Evolutionary conservation across 2,797 vertebrate genomes (phyloP).

Genomic region (Esox lucius): DNA sequence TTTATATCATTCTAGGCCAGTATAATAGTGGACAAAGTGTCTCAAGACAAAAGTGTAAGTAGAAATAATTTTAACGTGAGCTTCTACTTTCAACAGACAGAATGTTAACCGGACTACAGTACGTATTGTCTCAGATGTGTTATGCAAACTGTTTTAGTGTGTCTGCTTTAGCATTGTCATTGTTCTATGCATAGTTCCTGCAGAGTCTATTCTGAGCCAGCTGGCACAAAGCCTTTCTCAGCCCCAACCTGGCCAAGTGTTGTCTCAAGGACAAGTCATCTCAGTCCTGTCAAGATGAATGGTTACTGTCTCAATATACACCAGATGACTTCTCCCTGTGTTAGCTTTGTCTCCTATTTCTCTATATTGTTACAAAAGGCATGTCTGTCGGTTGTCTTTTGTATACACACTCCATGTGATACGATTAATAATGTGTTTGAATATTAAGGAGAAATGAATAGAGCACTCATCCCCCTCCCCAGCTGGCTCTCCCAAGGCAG

Average conservation of each 20-base stretch:
- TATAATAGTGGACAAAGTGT: conserved; percentile 47
- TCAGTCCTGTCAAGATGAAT: background rate
- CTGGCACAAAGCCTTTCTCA: background rate
- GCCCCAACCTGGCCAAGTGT: background rate
- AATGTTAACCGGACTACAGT: background rate
- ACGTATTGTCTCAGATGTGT: background rate
- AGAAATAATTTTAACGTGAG: background rate
- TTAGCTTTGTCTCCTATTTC: too few species aligned
- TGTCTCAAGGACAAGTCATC: background rate
- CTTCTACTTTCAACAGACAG: background rate
- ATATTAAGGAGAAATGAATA: too few species aligned
- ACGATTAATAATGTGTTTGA: too few species aligned
- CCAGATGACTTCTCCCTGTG: background rate
- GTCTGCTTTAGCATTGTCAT: background rate
- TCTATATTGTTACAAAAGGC: too few species aligned
- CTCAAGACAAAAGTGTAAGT: conserved; percentile 63
- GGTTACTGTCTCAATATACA: background rate
- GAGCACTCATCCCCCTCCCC: too few species aligned
- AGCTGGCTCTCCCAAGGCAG: conserved; percentile 56
- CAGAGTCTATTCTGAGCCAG: background rate
- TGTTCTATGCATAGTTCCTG: background rate
- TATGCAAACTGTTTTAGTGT: background rate
- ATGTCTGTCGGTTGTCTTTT: too few species aligned
- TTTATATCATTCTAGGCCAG: conserved; percentile 43
- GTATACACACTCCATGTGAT: too few species aligned